phyloP scores from a whole-genome alignment of 2,113 vertebrate species.

The Oxyruncus cristatus region DNA sequence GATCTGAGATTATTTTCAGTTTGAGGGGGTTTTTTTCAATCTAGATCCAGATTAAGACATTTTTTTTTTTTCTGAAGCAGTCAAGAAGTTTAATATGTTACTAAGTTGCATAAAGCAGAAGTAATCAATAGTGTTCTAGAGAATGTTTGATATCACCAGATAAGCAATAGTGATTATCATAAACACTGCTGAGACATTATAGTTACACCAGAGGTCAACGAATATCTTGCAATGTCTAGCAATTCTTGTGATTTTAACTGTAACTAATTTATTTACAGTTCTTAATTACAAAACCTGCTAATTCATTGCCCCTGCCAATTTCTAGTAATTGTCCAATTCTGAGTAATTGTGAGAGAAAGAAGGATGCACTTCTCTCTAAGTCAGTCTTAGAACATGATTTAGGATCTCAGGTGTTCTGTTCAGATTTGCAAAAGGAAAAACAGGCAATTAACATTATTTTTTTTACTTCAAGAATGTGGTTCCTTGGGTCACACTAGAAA shows the following conservation, averaged over 20 bases:
- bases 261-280: background rate
- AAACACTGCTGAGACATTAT: background rate
- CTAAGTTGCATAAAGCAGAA: background rate
- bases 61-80: background rate
- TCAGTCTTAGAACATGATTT: background rate
- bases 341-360: background rate
- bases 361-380: background rate
- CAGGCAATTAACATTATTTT: rapidly evolving
- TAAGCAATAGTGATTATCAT: background rate
- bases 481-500: background rate
- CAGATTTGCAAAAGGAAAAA: background rate
- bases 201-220: background rate
- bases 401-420: background rate
- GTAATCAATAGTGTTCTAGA: background rate
- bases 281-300: background rate
- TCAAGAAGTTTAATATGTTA: background rate
- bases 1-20: background rate
- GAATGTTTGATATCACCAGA: background rate
- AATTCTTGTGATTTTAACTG: background rate
- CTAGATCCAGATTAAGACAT: background rate
- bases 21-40: rapidly evolving
- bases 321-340: background rate
- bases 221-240: no score
- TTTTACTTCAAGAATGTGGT: background rate
- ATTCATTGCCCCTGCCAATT: background rate